Evolutionary conservation across 2,113 vertebrate genomes (phyloP).

Genomic region (Carlito syrichta): DNA sequence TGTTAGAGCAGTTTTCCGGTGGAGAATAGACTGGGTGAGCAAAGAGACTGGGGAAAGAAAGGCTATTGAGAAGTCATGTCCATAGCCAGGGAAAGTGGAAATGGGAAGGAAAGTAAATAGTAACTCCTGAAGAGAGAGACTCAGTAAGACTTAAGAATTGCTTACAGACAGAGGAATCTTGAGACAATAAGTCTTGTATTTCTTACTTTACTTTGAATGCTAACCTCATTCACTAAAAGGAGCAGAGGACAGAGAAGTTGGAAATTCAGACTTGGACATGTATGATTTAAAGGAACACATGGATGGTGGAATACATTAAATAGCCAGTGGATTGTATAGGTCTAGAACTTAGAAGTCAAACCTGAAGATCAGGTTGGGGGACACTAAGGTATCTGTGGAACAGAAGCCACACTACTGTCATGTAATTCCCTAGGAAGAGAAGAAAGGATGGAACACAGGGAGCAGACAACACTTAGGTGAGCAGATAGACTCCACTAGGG

Average conservation of each 20-base stretch:
- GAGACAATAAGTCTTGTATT: rapidly evolving
- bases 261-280: neutral
- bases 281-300: neutral
- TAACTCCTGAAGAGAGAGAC: neutral
- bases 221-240: neutral
- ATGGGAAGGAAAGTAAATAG: too few species aligned
- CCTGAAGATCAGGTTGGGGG: neutral
- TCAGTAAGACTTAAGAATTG: neutral
- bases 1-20: neutral
- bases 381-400: too few species aligned
- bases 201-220: neutral
- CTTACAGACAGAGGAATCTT: too few species aligned
- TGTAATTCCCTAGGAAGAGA: rapidly evolving
- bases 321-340: too few species aligned
- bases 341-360: neutral
- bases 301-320: rapidly evolving
- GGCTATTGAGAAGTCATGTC: too few species aligned
- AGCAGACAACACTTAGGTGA: neutral
- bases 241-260: neutral
- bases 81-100: neutral
- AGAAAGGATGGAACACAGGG: rapidly evolving
- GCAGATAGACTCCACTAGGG: neutral
- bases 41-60: neutral
- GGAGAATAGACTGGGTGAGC: neutral
- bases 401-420: rapidly evolving